These are phyloP conservation scores for Dicerorhinus sumatrensis DNA, from an alignment of 2,113 vertebrate species.

Conservation along the genomic window DNA sequence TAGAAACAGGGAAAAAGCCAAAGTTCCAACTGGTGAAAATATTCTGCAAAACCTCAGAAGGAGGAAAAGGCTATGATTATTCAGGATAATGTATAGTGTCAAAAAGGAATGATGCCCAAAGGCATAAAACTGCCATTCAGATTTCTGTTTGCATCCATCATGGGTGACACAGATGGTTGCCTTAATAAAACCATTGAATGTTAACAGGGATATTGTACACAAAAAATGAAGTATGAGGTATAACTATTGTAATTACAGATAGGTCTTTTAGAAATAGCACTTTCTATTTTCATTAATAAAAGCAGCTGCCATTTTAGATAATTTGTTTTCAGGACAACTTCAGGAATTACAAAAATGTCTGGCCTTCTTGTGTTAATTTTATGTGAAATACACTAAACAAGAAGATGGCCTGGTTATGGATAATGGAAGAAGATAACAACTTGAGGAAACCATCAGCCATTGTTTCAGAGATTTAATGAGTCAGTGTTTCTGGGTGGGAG, in stretches of 20 bases:
- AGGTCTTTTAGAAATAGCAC: neutral
- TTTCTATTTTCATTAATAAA: slow-evolving; percentile 47
- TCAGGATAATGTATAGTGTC: neutral
- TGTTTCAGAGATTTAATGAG: neutral
- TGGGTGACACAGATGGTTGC: neutral
- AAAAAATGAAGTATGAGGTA: neutral
- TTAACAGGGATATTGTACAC: neutral
- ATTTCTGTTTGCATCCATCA: slow-evolving; percentile 1
- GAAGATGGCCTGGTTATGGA: neutral
- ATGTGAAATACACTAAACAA: neutral
- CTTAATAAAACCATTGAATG: neutral
- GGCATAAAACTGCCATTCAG: neutral
- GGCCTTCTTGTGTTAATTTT: slow-evolving; percentile 15
- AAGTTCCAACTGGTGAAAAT: neutral
- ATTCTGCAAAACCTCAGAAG: slow-evolving; percentile 28
- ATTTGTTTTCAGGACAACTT: slow-evolving; percentile 27
- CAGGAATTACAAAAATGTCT: neutral
- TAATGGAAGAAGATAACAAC: neutral
- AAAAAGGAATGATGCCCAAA: neutral
- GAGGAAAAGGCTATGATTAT: slow-evolving; percentile 29
- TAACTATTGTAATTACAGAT: neutral
- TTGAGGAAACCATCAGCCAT: neutral
- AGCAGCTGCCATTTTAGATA: neutral
- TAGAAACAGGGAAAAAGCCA: neutral
- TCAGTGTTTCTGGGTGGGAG: neutral